phyloP scores from a whole-genome alignment of 2,113 vertebrate species.

The Pomatorhinus ruficollis region DNA sequence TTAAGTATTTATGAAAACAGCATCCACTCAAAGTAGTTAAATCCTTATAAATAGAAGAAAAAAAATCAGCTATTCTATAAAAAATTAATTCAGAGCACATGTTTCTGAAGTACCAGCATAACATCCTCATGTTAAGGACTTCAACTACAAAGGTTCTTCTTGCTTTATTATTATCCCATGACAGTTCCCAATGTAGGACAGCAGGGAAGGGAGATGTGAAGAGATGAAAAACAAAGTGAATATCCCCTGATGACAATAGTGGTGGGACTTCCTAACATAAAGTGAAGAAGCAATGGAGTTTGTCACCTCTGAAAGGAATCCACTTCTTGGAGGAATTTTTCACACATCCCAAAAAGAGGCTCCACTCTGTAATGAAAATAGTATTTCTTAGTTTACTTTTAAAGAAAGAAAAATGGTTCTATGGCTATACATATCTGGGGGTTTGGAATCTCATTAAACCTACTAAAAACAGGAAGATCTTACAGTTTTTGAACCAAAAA shows the following conservation, averaged over 20 bases:
- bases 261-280: not conserved
- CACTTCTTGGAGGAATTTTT: conserved; percentile 92
- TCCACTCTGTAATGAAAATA: conserved; percentile 79
- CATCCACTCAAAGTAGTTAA: conserved; percentile 52
- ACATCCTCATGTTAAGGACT: conserved; percentile 1
- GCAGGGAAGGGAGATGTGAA: not conserved
- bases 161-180: not conserved
- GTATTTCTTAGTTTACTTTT: not conserved
- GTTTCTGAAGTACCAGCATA: conserved; percentile 62
- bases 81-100: conserved; percentile 51
- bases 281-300: not conserved
- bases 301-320: conserved; percentile 92
- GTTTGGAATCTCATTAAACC: not conserved
- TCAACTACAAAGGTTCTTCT: not conserved
- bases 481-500: not conserved
- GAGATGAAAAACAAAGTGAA: not conserved
- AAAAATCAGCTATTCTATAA: conserved; percentile 20
- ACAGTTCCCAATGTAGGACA: not conserved
- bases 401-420: not conserved
- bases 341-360: conserved; percentile 85
- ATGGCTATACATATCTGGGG: not conserved
- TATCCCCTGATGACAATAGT: not conserved
- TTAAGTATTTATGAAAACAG: conserved; percentile 70
- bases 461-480: not conserved
- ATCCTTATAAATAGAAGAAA: conserved; percentile 65